Base-by-base conservation (phyloP, 2,797 vertebrate genomes). In the Crypturellus tataupa region DNA sequence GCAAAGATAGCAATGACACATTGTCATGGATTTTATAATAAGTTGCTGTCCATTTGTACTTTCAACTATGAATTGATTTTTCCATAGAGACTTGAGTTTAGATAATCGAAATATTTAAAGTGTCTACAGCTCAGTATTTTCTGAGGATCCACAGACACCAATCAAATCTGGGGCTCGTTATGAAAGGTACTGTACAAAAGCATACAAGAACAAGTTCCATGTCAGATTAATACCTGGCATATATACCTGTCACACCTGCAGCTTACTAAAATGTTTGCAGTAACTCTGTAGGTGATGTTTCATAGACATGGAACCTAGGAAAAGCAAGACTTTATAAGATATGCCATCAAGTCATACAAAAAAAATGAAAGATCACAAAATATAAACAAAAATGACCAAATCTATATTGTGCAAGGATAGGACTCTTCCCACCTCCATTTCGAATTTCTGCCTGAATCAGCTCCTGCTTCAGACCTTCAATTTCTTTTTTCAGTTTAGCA, bases 401-500 rank as follows among this genome's bases (percentile, higher is more conserved):
- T 9, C 23, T 75, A 27, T 12, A 10, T 12, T 77, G 11, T 37
- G 46, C 12, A 12, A 67, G 17, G 49, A 64, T 0, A 71, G 13
- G 31, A 47, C 18, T 20, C 39, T 59, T 29, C 62, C 67, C 79
- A 99, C 98, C 99, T 98, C 99, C 99, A 97, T 98, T 99, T 51
- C 94, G 97, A 97, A 98, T 98, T 97, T 99, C 99, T 88, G 98
- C 99, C 89, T 99, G 98, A 93, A 99, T 98, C 84, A 99, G 98
- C 93, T 99, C 98, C 70, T 98, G 98, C 95, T 99, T 99, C 82
- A 99, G 96, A 18, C 97, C 98, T 91, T 99, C 99, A 25, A 99
- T 99, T 98, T 99, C 99, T 90, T 98, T 99, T 97, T 99, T 99
- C 95, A 99, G 90, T 95, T 99, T 99, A 87, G 98, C 98, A 91